Conservation (phyloP, 2,797 vertebrate species). For the Ammospiza maritima region DNA sequence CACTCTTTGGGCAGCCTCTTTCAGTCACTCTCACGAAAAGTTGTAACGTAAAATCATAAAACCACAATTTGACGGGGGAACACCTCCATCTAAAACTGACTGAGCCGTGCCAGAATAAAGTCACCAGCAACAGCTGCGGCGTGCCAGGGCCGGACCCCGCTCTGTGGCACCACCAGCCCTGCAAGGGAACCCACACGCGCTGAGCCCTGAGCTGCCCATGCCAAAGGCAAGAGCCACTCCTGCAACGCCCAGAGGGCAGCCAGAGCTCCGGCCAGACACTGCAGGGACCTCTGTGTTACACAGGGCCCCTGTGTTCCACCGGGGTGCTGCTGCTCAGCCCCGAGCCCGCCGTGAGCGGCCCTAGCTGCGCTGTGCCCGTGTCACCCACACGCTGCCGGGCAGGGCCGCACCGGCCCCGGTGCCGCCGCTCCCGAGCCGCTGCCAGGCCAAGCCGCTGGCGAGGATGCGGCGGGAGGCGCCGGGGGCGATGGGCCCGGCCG, state of each 20-base stretch:
- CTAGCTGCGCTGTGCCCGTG: neutral
- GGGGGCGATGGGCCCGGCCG: neutral
- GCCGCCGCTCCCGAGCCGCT: accelerated
- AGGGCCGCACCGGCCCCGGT: accelerated
- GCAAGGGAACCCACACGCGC: neutral
- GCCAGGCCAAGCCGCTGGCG: accelerated
- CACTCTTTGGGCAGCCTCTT: neutral
- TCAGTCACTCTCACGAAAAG: neutral
- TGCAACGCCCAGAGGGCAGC: neutral
- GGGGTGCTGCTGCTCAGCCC: neutral
- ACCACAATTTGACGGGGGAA: accelerated
- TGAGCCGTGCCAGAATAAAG: accelerated
- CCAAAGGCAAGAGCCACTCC: neutral
- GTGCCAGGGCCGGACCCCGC: accelerated
- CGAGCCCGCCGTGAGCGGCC: neutral
- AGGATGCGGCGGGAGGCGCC: too few species aligned
- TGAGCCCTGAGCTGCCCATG: neutral
- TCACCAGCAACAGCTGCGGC: accelerated
- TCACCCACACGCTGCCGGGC: neutral
- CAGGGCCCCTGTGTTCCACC: accelerated
- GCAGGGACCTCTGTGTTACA: accelerated
- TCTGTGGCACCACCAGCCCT: accelerated
- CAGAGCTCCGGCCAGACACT: accelerated
- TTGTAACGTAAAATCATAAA: accelerated
- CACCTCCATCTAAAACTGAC: too few species aligned